Evolutionary conservation across 1,140 invertebrate species (phyloP), one percentile per base, ranked within the genome.

Genomic region (Zaprionus capensis): DNA sequence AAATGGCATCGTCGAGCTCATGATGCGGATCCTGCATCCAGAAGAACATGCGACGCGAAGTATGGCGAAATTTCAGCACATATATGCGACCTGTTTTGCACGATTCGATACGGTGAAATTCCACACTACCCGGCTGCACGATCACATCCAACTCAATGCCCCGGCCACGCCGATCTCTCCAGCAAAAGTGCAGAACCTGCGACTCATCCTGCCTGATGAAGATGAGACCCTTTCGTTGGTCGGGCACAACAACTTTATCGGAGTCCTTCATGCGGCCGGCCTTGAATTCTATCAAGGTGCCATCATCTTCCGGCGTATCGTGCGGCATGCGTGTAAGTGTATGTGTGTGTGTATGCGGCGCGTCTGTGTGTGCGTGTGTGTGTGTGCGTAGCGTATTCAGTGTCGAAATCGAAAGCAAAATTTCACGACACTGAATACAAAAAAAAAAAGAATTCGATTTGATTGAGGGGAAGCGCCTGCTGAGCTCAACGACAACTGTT

Each of bases 11-110:
- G 94, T 99, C 98, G 91, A 97, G 98, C 51, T 99, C 98, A 31
- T 95, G 95, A 92, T 98, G 98, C 0, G 98, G 96, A 92, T 99
- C 98, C 97, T 99, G 99, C 93, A 99, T 95, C 99, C 99, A 99
- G 91, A 99, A 99, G 93, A 99, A 99, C 74, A 98, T 96, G 88
- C 97, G 97, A 81, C 97, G 95, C 62, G 95, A 95, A 1, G 97
- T 97, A 0, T 96, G 96, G 90, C 98, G 99, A 91, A 99, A 99
- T 93, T 98, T 98, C 9, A 99, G 94, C 15, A 99, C 95, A 94
- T 97, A 99, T 0, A 99, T 98, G 80, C 99, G 94, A 1, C 99
- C 99, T 49, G 98, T 99, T 62, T 97, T 98, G 87, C 98, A 99
- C 87, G 99, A 97, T 34, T 96, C 95, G 0, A 99, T 97, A 81